These are phyloP conservation scores for Leptonema lineaticorne DNA, from an alignment of 1,140 invertebrate species.

Conservation along the genomic window DNA sequence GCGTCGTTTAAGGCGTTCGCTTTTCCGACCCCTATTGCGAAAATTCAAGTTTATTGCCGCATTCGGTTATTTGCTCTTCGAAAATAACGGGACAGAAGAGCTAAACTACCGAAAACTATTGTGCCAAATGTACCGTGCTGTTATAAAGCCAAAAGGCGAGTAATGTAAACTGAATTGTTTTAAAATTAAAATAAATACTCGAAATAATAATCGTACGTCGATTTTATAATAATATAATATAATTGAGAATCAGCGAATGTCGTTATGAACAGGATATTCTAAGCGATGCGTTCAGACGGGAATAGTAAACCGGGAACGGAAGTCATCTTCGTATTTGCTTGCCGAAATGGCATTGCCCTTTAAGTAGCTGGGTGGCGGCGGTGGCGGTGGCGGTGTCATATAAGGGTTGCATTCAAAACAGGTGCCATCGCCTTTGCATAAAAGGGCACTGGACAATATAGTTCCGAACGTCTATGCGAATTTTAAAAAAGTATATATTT, in stretches of 20 bases:
- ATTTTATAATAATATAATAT: no score
- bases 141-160: no score
- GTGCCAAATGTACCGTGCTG: not conserved
- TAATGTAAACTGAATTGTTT: no score
- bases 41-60: not conserved
- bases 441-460: not conserved
- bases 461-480: not conserved
- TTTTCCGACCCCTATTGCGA: not conserved
- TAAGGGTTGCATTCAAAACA: slow-evolving; percentile 14
- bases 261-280: slow-evolving; percentile 5
- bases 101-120: not conserved
- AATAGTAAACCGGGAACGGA: not conserved
- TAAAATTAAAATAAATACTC: no score
- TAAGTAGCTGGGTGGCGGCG: not conserved
- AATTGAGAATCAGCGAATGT: not conserved
- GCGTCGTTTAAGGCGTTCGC: not conserved
- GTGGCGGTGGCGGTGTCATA: not conserved
- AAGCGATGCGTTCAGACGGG: not conserved
- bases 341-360: not conserved
- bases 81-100: not conserved
- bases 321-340: not conserved
- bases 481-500: no score
- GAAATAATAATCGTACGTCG: no score
- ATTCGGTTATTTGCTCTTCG: not conserved
- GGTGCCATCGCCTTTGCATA: not conserved